Evolutionary conservation across 1,140 invertebrate species (phyloP).

Genomic region (Leptonema lineaticorne): DNA sequence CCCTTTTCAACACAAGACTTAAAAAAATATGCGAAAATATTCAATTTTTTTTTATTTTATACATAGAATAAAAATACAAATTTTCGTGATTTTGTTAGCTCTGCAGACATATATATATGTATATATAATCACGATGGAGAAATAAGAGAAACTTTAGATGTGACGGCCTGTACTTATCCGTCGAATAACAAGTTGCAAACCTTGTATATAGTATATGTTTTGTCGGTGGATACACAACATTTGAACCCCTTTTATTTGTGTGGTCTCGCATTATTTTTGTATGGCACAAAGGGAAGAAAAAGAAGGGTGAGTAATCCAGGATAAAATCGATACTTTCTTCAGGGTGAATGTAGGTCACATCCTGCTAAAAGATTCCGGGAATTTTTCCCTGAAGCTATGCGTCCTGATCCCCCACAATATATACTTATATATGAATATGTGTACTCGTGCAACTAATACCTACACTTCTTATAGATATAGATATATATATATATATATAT

Average conservation of each 20-base stretch:
- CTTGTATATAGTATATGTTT: slow-evolving; percentile 1
- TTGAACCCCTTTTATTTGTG: slow-evolving; percentile 24
- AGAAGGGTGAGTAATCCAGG: slow-evolving; percentile 32
- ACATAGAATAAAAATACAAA: too few relatives aligned
- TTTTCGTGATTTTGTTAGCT: too few relatives aligned
- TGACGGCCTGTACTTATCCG: background rate
- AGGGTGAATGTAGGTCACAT: slow-evolving; percentile 35
- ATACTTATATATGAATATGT: background rate
- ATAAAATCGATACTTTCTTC: slow-evolving; percentile 35
- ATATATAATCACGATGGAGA: too few relatives aligned
- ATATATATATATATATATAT: too few relatives aligned
- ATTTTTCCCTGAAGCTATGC: slow-evolving; percentile 14
- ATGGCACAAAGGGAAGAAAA: slow-evolving; percentile 26
- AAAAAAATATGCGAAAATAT: too few relatives aligned
- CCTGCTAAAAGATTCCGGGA: slow-evolving; percentile 32
- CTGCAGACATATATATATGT: too few relatives aligned
- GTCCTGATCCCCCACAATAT: background rate
- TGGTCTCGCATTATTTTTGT: slow-evolving; percentile 30
- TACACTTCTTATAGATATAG: too few relatives aligned
- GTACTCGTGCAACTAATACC: too few relatives aligned
- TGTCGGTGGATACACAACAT: slow-evolving; percentile 9
- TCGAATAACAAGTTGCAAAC: too few relatives aligned
- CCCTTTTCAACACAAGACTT: too few relatives aligned
- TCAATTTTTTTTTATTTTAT: too few relatives aligned
- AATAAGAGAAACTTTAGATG: too few relatives aligned